Evolutionary conservation across 1,140 invertebrate species (phyloP), one percentile per base, ranked within the genome.

Genomic region (Drosophila subpulchrella): DNA sequence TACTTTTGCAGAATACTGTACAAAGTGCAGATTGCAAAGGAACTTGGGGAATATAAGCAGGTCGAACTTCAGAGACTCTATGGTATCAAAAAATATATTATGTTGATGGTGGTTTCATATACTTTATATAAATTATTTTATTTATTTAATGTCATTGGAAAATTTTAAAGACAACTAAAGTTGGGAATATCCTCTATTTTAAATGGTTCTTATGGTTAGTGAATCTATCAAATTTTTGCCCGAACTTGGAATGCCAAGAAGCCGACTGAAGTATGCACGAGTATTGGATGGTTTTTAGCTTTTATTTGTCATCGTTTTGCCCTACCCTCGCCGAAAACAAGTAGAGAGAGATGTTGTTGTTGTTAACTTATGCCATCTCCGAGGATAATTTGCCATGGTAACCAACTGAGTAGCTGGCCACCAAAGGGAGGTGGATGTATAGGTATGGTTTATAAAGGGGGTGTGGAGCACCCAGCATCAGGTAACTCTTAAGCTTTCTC

Each of bases 361-460:
- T 85, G 78, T 85, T 85, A 86, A 85, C 81, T 85, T 85, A 85
- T 85, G 82, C 78, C 81, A 85, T 78, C 82, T 81, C 78, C 78
- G 75, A 86, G 86, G 81, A 85, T 85, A 85, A 86, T 85, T 85
- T 86, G 78, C 81, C 74, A 85, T 85, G 82, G 82, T 75, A 67
- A 85, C 82, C 63, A 86, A 78, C 82, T 67, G 59, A 75, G 77
- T 74, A 74, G 77, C 66, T 63, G 77, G 81, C 82, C 57, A 73
- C 63, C 58, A 72, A 80, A 72, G 66, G 75, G 75, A 60, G 71
- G 57, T 30, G 46, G n/a, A 3, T 20, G 11, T 46, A 11, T 12
- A 46, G 3, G 15, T 15, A 6, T 15, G 42, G 17, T 4, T 8
- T 15, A 30, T 13, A 48, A 17, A 30, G 24, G 38, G 5, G 13